Conservation (phyloP, 2,797 vertebrate genomes). For the Bovichtus variegatus region DNA sequence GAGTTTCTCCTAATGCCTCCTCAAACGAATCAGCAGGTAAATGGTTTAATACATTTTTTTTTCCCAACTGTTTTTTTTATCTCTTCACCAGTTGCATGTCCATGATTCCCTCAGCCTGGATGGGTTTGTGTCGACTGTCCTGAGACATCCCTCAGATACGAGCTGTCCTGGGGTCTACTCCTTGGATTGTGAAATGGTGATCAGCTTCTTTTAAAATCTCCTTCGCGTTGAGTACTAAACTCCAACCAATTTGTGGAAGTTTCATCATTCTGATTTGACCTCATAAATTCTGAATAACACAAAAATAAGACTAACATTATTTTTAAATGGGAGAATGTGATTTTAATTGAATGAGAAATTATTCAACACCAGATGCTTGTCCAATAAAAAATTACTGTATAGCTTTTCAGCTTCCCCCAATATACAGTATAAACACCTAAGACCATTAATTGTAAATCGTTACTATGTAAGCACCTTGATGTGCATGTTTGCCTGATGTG, state of each 20-base stretch:
- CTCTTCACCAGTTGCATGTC: conserved; percentile 85
- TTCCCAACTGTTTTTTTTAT: background rate
- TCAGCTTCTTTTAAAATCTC: background rate
- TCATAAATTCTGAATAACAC: background rate
- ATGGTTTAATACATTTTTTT: background rate
- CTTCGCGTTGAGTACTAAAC: background rate
- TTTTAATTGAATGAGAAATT: background rate
- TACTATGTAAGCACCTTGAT: background rate
- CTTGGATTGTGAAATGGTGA: conserved; percentile 87
- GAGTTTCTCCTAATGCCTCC: background rate
- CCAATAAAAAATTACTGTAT: background rate
- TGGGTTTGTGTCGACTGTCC: conserved; percentile 84
- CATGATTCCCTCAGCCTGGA: conserved; percentile 85
- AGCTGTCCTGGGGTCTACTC: conserved; percentile 84
- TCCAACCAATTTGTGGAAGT: background rate
- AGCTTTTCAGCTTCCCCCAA: background rate
- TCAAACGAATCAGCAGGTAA: background rate
- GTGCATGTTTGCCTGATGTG: background rate
- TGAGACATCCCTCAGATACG: conserved; percentile 47
- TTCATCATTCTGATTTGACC: background rate
- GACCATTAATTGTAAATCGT: background rate
- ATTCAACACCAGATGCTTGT: background rate
- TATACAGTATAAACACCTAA: background rate
- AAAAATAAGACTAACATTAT: background rate
- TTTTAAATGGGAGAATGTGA: background rate